These are phyloP conservation scores for Chloroclysta siterata DNA, from an alignment of 2,888 invertebrate genomes.

Conservation along the genomic window DNA sequence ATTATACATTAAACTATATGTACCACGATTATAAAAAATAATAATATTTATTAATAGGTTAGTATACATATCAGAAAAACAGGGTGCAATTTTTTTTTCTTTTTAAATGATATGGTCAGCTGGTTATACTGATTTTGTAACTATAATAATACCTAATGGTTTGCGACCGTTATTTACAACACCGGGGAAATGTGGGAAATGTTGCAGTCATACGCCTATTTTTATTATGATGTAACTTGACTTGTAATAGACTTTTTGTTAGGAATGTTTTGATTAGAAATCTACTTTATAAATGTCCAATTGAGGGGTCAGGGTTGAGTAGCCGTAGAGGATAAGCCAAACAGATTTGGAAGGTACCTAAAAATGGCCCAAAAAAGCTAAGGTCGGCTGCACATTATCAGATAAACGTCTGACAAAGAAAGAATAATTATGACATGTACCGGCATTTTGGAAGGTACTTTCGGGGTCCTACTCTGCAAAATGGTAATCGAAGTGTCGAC, in stretches of 20 bases:
- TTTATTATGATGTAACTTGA: not conserved
- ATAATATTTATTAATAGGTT: conserved; percentile 5
- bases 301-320: too few species aligned
- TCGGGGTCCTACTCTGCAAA: too few species aligned
- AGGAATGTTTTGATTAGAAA: too few species aligned
- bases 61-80: not conserved
- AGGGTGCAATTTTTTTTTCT: not conserved
- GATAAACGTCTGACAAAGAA: not conserved
- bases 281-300: too few species aligned
- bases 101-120: not conserved
- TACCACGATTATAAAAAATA: conserved; percentile 13
- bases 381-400: not conserved
- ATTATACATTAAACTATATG: conserved; percentile 16
- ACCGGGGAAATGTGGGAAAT: not conserved
- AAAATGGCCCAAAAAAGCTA: not conserved
- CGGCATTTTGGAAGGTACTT: too few species aligned
- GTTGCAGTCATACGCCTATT: not conserved
- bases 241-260: too few species aligned
- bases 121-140: not conserved
- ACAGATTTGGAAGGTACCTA: too few species aligned
- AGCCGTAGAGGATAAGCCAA: too few species aligned
- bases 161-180: not conserved
- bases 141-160: too few species aligned
- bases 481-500: too few species aligned
- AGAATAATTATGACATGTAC: not conserved